A percentile compares a stretch with the other conserved stretches of the same genome.
Evolutionary conservation across 2,888 invertebrate species (phyloP).

Genomic region (Stramonita haemastoma): DNA sequence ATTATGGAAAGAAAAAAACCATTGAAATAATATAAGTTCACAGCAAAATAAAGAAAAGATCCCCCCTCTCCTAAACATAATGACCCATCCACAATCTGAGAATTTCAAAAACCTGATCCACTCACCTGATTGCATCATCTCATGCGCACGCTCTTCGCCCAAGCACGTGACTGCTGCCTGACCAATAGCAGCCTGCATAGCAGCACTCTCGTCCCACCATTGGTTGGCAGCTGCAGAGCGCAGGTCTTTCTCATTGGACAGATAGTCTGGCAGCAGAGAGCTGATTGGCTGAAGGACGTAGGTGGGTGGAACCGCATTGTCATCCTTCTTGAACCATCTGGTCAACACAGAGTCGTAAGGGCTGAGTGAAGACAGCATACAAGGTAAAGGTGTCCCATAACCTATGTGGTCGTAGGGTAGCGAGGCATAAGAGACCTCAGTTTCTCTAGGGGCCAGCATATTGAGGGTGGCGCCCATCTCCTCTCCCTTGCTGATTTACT

Average conservation of each 20-base stretch:
- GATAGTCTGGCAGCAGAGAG: slow-evolving; percentile 50
- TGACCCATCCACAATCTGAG: too few relatives aligned
- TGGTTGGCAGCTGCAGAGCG: slow-evolving; percentile 42
- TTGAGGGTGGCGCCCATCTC: too few relatives aligned
- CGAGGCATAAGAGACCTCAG: too few relatives aligned
- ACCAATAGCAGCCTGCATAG: slow-evolving; percentile 50
- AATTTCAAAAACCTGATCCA: background rate
- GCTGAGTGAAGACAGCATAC: too few relatives aligned
- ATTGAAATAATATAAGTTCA: too few relatives aligned
- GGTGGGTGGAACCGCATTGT: slow-evolving; percentile 54
- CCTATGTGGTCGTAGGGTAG: too few relatives aligned
- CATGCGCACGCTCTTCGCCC: slow-evolving; percentile 45
- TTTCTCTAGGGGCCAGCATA: too few relatives aligned
- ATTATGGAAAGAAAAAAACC: too few relatives aligned
- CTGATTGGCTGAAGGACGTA: slow-evolving; percentile 58
- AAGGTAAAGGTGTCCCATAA: too few relatives aligned
- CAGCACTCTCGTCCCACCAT: slow-evolving; percentile 53
- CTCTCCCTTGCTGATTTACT: too few relatives aligned
- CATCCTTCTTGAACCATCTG: slow-evolving; percentile 59
- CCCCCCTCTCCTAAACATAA: too few relatives aligned
- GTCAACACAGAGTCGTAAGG: background rate
- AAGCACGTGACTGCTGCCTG: slow-evolving; percentile 47
- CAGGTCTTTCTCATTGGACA: slow-evolving; percentile 42
- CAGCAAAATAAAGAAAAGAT: too few relatives aligned
- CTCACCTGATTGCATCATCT: slow-evolving; percentile 53